Evolutionary conservation across 2,888 invertebrate species (phyloP).

Genomic region (Tetranychus truncatus): DNA sequence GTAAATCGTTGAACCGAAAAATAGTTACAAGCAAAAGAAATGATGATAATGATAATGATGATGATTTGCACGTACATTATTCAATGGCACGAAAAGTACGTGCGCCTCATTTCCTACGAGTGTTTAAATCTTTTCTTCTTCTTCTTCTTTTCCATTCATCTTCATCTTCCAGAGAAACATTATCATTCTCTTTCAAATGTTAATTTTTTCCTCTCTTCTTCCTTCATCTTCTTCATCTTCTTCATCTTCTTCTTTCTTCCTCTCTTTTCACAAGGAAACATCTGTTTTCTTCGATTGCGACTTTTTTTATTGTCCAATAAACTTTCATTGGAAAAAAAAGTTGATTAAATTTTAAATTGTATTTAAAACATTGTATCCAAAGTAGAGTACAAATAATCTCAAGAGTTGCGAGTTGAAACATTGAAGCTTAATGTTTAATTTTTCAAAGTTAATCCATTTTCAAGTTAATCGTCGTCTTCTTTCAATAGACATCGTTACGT

Average conservation of each 20-base stretch:
- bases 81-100: neutral
- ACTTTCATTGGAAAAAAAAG: too few relatives aligned
- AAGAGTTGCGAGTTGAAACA: too few relatives aligned
- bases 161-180: too few relatives aligned
- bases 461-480: too few relatives aligned
- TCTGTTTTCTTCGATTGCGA: too few relatives aligned
- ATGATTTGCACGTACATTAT: slow-evolving; percentile 3
- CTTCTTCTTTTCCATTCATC: neutral
- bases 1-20: neutral
- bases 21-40: neutral
- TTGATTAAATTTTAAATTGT: too few relatives aligned
- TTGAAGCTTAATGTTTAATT: too few relatives aligned
- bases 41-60: neutral
- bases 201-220: neutral
- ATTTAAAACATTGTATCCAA: too few relatives aligned
- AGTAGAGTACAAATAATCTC: too few relatives aligned
- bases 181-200: neutral
- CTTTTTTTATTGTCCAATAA: too few relatives aligned
- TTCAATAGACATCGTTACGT: too few relatives aligned
- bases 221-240: neutral
- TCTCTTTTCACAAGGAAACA: neutral
- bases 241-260: neutral
- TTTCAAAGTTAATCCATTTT: too few relatives aligned
- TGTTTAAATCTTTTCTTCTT: neutral
- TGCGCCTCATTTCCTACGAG: neutral